Conservation (phyloP, 2,888 invertebrate genomes). For the Nineta flava region DNA sequence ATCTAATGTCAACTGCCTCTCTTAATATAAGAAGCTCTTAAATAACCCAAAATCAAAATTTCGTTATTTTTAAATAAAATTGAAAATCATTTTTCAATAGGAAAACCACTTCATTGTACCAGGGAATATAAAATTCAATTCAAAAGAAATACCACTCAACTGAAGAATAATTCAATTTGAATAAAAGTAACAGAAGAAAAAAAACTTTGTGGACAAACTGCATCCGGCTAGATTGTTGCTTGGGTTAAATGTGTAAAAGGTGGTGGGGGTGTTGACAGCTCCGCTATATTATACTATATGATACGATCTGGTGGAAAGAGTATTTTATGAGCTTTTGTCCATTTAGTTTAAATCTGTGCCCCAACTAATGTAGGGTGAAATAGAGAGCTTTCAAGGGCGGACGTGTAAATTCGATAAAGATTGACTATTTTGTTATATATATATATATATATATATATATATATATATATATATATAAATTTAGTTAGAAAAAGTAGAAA, state of each 20-base stretch:
- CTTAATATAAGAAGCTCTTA: too few relatives aligned
- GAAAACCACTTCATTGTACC: slow-evolving; percentile 1
- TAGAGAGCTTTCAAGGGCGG: slow-evolving; percentile 15
- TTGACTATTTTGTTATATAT: slow-evolving; percentile 16
- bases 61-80: background rate
- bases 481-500: too few relatives aligned
- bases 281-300: too few relatives aligned
- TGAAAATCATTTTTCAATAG: slow-evolving; percentile 1
- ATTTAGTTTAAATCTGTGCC: slow-evolving; percentile 18
- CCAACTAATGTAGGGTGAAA: slow-evolving; percentile 7
- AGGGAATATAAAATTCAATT: background rate
- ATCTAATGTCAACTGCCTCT: too few relatives aligned
- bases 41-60: too few relatives aligned
- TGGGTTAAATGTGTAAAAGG: slow-evolving; percentile 10
- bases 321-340: too few relatives aligned
- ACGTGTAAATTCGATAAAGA: slow-evolving; percentile 28
- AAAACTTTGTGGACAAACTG: background rate
- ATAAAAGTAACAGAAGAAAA: slow-evolving; percentile 22
- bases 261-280: slow-evolving; percentile 16
- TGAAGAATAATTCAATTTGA: slow-evolving; percentile 31
- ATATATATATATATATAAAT: background rate
- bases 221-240: background rate
- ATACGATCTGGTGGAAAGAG: too few relatives aligned
- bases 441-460: slow-evolving; percentile 4
- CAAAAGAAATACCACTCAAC: slow-evolving; percentile 15